These are phyloP conservation scores for Brenthis daphne DNA, from an alignment of 2,888 invertebrate genomes.

Conservation along the genomic window DNA sequence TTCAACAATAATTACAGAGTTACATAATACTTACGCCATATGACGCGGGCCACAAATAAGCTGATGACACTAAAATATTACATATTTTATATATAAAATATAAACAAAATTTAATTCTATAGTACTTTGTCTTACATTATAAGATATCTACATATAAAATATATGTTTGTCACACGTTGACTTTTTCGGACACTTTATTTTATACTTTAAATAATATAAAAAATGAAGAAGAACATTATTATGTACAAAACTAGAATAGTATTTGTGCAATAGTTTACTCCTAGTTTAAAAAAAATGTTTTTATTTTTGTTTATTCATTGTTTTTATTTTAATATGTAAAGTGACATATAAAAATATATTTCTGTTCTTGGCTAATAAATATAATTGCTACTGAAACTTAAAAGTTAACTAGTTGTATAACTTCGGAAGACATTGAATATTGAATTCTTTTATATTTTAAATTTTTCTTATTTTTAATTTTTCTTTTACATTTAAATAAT, in stretches of 20 bases:
- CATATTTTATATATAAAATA: slow-evolving; percentile 16
- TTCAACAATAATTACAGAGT: slow-evolving; percentile 72
- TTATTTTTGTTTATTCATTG: too few relatives aligned
- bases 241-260: slow-evolving; percentile 13
- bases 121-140: slow-evolving; percentile 10
- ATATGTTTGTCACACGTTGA: not conserved
- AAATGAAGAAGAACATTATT: not conserved
- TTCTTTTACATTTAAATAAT: too few relatives aligned
- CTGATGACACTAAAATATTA: slow-evolving; percentile 35
- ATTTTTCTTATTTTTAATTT: too few relatives aligned
- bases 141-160: slow-evolving; percentile 18
- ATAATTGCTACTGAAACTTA: too few relatives aligned
- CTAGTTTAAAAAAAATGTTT: not conserved
- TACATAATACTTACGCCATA: slow-evolving; percentile 42
- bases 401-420: too few relatives aligned
- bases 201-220: slow-evolving; percentile 5
- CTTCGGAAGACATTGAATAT: too few relatives aligned
- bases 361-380: too few relatives aligned
- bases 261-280: slow-evolving; percentile 13
- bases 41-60: slow-evolving; percentile 36
- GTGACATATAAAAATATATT: too few relatives aligned
- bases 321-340: too few relatives aligned
- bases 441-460: too few relatives aligned
- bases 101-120: slow-evolving; percentile 19
- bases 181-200: not conserved